These are phyloP conservation scores for Acomys russatus DNA, from an alignment of 2,797 vertebrate genomes.

Conservation along the genomic window DNA sequence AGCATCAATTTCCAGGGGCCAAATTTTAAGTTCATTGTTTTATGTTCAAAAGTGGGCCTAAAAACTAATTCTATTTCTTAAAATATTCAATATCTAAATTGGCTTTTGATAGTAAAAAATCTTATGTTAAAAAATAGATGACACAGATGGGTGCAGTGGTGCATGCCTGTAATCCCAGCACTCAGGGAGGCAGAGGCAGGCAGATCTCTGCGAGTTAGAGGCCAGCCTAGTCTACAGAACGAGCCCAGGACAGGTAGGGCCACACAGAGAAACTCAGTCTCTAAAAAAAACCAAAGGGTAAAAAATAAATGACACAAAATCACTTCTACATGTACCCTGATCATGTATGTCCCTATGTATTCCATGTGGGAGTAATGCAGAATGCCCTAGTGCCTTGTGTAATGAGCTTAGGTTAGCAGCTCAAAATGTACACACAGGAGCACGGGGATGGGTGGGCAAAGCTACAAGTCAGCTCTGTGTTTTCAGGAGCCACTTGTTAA, in stretches of 20 bases:
- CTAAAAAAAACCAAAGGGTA: no score
- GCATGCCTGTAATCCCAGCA: no score
- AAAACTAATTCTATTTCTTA: not conserved
- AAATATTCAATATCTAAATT: not conserved
- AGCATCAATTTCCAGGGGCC: not conserved
- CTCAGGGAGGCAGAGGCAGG: no score
- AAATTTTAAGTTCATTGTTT: not conserved
- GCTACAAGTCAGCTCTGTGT: not conserved
- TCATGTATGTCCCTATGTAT: fast-evolving
- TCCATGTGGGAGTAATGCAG: fast-evolving
- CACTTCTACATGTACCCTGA: fast-evolving
- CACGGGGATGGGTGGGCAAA: not conserved
- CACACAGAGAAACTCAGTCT: no score
- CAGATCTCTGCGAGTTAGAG: no score
- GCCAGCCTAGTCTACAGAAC: no score
- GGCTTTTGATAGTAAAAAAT: not conserved
- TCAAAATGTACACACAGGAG: fast-evolving
- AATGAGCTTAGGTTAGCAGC: fast-evolving
- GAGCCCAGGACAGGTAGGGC: no score
- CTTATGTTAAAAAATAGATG: not conserved
- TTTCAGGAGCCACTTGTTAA: not conserved
- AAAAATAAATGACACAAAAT: not conserved
- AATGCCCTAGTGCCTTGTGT: fast-evolving
- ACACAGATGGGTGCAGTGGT: no score
- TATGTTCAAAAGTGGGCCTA: not conserved